These are phyloP conservation scores for Ploceus nigricollis DNA, from an alignment of 2,113 vertebrate genomes.

Conservation along the genomic window DNA sequence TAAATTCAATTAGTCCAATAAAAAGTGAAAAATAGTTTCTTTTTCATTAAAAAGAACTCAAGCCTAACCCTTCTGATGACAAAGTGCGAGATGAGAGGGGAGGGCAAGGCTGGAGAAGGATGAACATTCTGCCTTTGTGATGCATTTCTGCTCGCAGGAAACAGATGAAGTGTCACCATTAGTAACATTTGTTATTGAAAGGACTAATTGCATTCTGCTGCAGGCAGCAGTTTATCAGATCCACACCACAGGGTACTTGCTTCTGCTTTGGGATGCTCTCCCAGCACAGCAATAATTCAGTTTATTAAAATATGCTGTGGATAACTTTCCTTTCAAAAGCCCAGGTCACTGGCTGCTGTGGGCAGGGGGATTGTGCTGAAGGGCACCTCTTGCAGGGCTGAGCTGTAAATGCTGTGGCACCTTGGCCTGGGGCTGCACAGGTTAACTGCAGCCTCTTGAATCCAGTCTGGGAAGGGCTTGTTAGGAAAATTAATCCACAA, in stretches of 20 bases:
- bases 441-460: background rate
- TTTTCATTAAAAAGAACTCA: slow-evolving; percentile 72
- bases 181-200: slow-evolving; percentile 41
- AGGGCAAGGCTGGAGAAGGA: background rate
- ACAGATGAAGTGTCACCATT: slow-evolving; percentile 32
- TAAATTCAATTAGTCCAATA: slow-evolving; percentile 78
- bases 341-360: background rate
- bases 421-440: background rate
- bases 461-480: background rate
- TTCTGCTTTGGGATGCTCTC: background rate
- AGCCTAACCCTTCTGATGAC: slow-evolving; percentile 51
- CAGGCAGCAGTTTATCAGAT: slow-evolving; percentile 10
- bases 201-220: slow-evolving; percentile 33
- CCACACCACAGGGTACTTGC: background rate
- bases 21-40: slow-evolving; percentile 75
- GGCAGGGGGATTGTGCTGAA: background rate
- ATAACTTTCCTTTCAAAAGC: too few species aligned
- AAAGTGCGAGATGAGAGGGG: slow-evolving; percentile 1
- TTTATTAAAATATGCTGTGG: accelerated
- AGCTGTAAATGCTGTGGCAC: background rate
- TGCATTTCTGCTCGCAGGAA: background rate
- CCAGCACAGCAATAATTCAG: background rate
- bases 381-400: background rate
- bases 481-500: too few species aligned
- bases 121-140: slow-evolving; percentile 41